Evolutionary conservation across 2,113 vertebrate genomes (phyloP).

Genomic region (Dipodomys merriami): DNA sequence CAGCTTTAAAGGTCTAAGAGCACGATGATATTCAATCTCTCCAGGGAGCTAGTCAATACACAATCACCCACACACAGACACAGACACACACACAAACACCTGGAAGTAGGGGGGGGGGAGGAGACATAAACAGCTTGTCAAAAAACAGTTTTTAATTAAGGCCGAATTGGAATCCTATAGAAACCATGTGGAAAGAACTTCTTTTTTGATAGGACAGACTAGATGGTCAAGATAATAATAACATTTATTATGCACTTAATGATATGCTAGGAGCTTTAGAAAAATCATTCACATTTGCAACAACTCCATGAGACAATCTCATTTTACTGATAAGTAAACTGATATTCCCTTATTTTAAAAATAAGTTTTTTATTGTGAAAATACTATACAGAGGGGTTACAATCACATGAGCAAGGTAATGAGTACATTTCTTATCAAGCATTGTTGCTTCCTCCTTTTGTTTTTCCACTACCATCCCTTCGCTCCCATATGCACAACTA

Average conservation of each 20-base stretch:
- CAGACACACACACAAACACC: too few relatives aligned
- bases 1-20: not conserved
- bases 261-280: constrained; percentile 19
- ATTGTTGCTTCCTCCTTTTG: too few relatives aligned
- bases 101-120: too few relatives aligned
- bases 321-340: constrained; percentile 23
- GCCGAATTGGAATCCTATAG: not conserved
- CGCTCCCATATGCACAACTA: too few relatives aligned
- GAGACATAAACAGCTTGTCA: too few relatives aligned
- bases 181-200: constrained; percentile 23
- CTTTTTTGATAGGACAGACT: not conserved
- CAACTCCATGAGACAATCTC: not conserved
- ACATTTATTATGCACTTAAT: constrained; percentile 42
- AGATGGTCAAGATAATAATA: not conserved
- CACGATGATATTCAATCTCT: not conserved
- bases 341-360: not conserved
- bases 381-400: too few relatives aligned
- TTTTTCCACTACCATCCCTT: too few relatives aligned
- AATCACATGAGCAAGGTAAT: too few relatives aligned
- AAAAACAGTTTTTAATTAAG: not conserved
- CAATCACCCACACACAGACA: not conserved
- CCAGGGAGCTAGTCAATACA: not conserved
- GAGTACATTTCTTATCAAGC: too few relatives aligned
- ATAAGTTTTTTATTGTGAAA: too few relatives aligned
- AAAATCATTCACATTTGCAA: constrained; percentile 31